A percentile compares a stretch with the other conserved stretches of the same genome.
phyloP scores from a whole-genome alignment of 2,113 vertebrate species.

The Nipponia nippon region DNA sequence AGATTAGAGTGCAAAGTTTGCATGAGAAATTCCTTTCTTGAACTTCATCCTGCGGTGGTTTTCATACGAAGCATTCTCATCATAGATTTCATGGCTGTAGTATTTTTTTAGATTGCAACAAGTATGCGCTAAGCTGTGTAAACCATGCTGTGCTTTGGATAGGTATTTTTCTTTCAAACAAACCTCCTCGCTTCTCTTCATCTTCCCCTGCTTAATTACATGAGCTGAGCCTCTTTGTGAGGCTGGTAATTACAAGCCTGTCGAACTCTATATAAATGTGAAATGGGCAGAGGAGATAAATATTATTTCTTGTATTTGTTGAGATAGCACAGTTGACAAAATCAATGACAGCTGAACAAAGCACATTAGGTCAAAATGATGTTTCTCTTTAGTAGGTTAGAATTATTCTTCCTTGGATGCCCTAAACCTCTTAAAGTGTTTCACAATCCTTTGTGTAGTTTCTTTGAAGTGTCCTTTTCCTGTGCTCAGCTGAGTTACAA shows the following conservation, averaged over 20 bases:
- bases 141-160: background rate
- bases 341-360: background rate
- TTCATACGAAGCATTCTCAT: constrained; percentile 45
- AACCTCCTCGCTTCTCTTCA: background rate
- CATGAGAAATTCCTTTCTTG: constrained; percentile 62
- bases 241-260: background rate
- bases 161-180: constrained; percentile 13
- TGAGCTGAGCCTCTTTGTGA: background rate
- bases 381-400: background rate
- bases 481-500: background rate
- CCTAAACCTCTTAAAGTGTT: constrained; percentile 1
- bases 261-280: background rate
- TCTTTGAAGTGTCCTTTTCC: constrained; percentile 52
- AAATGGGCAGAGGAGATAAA: background rate
- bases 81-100: constrained; percentile 33
- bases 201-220: background rate
- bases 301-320: background rate
- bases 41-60: constrained; percentile 56
- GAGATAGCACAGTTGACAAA: background rate
- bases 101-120: constrained; percentile 36
- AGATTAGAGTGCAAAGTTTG: constrained; percentile 56
- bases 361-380: background rate
- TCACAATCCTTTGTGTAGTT: background rate
- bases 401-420: constrained; percentile 1
- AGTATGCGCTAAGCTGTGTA: constrained; percentile 4